These are phyloP conservation scores for Lapara coniferarum DNA, from an alignment of 2,888 invertebrate species.

Conservation along the genomic window DNA sequence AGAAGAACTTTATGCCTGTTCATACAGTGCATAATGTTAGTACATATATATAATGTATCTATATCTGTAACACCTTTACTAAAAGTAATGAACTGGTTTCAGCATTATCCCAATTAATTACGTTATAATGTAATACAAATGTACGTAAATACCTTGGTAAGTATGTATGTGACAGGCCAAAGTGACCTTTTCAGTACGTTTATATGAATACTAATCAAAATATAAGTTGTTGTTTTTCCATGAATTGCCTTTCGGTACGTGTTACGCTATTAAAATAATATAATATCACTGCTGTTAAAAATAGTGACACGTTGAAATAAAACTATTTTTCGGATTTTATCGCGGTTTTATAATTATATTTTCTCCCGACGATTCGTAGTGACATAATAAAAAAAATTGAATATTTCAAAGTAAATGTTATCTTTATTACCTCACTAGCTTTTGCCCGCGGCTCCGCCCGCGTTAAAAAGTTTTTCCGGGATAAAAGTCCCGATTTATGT, in stretches of 20 bases:
- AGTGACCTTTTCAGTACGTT: background rate
- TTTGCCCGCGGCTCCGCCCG: too few species aligned
- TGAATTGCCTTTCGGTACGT: background rate
- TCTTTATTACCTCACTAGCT: too few species aligned
- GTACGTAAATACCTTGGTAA: background rate
- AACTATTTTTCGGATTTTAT: too few species aligned
- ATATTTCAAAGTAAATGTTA: background rate
- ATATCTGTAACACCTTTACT: too few species aligned
- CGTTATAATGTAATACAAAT: conserved; percentile 21
- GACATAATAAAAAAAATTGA: background rate
- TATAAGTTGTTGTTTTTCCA: too few species aligned
- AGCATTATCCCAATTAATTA: background rate
- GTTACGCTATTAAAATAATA: background rate
- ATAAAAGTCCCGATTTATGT: too few species aligned
- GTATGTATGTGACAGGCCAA: background rate
- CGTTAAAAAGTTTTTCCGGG: too few species aligned
- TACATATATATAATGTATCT: too few species aligned
- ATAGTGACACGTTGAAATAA: background rate
- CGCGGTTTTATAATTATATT: too few species aligned
- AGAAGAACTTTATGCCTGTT: too few species aligned
- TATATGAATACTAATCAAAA: background rate
- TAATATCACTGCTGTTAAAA: conserved; percentile 5
- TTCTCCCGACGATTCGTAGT: too few species aligned
- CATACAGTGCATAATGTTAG: too few species aligned
- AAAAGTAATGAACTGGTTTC: background rate